Conservation (phyloP, 2,113 vertebrate genomes). For the Corythaeola cristata region DNA sequence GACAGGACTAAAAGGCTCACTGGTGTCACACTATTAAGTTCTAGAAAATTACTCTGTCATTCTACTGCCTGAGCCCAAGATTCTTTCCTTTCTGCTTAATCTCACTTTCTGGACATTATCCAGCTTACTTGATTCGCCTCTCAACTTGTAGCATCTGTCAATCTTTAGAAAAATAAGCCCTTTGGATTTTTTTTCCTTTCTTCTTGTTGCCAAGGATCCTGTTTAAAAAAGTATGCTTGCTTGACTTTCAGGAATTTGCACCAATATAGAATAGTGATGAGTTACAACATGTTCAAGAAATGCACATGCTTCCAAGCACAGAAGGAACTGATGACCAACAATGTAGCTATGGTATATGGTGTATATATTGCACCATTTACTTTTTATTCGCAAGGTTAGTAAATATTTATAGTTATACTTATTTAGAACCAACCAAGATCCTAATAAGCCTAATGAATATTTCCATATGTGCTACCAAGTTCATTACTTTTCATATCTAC, state of each 20-base stretch:
- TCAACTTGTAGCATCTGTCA: constrained; percentile 44
- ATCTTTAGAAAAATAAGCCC: constrained; percentile 37
- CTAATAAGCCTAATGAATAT: neutral
- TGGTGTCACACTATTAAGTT: constrained; percentile 7
- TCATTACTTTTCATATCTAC: too few relatives aligned
- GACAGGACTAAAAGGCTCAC: constrained; percentile 8
- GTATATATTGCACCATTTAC: neutral
- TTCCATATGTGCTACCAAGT: neutral
- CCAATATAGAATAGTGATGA: neutral
- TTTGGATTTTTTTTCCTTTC: neutral
- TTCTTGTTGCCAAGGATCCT: constrained; percentile 51
- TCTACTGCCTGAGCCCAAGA: constrained; percentile 1
- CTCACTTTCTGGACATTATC: constrained; percentile 57
- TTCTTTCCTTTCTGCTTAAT: constrained; percentile 51
- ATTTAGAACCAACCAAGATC: neutral
- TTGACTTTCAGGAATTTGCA: constrained; percentile 53
- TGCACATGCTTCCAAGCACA: neutral
- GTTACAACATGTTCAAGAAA: neutral
- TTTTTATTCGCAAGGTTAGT: neutral
- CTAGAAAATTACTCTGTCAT: constrained; percentile 10
- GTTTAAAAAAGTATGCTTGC: constrained; percentile 51
- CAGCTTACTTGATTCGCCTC: constrained; percentile 31
- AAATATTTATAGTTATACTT: neutral
- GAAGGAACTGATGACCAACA: neutral
- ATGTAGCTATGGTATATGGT: neutral